Conservation (phyloP, 2,888 invertebrate species). For the Trichogramma evanescens region DNA sequence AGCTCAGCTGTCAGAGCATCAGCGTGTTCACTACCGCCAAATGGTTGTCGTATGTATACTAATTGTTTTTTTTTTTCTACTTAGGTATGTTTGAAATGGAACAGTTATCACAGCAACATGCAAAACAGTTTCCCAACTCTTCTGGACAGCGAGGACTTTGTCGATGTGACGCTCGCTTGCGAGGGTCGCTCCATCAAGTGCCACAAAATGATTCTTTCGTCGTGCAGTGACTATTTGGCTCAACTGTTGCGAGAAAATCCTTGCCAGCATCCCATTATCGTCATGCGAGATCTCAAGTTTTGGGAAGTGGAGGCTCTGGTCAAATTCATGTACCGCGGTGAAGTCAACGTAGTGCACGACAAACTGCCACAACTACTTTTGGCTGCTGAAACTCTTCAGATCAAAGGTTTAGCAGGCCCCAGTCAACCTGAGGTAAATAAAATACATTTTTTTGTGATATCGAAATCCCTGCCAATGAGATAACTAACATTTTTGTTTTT, state of each 20-base stretch:
- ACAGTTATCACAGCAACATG: slow-evolving; percentile 74
- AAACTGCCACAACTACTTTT: slow-evolving; percentile 73
- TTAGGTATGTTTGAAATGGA: slow-evolving; percentile 73
- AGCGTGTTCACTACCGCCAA: no score
- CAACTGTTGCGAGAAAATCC: slow-evolving; percentile 73
- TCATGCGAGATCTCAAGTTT: slow-evolving; percentile 75
- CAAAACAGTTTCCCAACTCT: slow-evolving; percentile 71
- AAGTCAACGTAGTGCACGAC: slow-evolving; percentile 80
- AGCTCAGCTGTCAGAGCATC: no score
- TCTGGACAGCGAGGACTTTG: slow-evolving; percentile 72
- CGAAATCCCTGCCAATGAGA: no score
- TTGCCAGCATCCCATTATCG: slow-evolving; percentile 77
- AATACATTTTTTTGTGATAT: no score
- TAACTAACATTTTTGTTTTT: no score
- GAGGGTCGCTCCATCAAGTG: slow-evolving; percentile 80
- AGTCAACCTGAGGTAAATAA: slow-evolving; percentile 37
- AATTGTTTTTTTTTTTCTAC: neutral
- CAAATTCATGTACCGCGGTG: slow-evolving; percentile 86
- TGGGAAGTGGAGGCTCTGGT: slow-evolving; percentile 81
- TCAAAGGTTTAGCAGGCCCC: slow-evolving; percentile 58
- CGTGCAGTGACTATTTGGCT: slow-evolving; percentile 80
- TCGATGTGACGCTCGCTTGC: slow-evolving; percentile 82
- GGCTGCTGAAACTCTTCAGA: slow-evolving; percentile 77
- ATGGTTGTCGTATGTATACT: no score
- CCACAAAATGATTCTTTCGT: slow-evolving; percentile 79